Base-by-base conservation (phyloP, 2,888 invertebrate genomes). In the Ormyrus labotus region DNA sequence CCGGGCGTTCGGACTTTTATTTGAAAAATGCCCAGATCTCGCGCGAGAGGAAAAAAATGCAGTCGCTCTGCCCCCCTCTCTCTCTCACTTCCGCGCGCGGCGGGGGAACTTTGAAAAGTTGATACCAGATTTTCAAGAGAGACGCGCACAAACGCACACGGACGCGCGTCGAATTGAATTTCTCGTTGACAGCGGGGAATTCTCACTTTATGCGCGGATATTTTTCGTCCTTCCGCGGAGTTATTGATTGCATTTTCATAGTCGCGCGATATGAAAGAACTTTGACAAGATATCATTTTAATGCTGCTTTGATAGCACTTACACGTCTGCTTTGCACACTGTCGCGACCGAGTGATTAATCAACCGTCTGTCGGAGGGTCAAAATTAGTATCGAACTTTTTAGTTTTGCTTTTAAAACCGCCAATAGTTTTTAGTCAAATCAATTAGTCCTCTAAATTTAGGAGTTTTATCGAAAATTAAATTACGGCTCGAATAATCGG, bases 221-320 rank as follows among this genome's bases (percentile, higher is more conserved):
- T 72, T 69, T 79, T 75, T 60, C 51, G 13, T 58, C 9, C 13
- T 1, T 10, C 19, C 11, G 60, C 11, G 58, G 34, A n/a, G 47
- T 70, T 81, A 79, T 81, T 72, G 67, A 76, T 72, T 72, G 58
- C 64, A 6, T 63, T 75, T 81, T 75, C 34, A 81, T 78, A 68
- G 63, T 50, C 19, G 63, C 68, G 34, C 34, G 11, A 67, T 67
- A 63, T 68, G 50, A 76, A 77, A 63, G 64, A 78, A 81, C 45
- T 75, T 73, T 48, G 57, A 61, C 67, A 47, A 69, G 63, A 63
- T 78, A 55, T 71, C 34, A 57, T 74, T 68, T 74, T 78, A 71
- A 81, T 65, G 64, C 8, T 9, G 1, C 19, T 78, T 60, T 60
- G 47, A 76, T 61, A 10, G 61, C 70, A 9, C 6, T 47, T 55